phyloP scores from a whole-genome alignment of 2,113 vertebrate genomes.

The Narcine bancroftii region DNA sequence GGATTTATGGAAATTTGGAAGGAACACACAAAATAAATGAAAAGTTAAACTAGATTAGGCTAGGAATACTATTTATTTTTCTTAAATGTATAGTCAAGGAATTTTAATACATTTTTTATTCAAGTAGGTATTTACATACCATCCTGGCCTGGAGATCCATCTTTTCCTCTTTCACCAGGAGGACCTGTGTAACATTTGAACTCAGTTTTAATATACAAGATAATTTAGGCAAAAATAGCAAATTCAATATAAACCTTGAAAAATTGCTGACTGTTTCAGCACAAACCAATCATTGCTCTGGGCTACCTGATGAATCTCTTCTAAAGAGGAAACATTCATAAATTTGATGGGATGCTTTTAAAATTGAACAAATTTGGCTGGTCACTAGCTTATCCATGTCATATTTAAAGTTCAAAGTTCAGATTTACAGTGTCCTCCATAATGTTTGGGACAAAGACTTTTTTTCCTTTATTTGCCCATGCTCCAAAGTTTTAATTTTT shows the following conservation, averaged over 20 bases:
- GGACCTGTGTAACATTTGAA: constrained; percentile 51
- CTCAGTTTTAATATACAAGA: background rate
- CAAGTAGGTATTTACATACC: constrained; percentile 47
- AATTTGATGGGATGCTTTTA: background rate
- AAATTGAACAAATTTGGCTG: background rate
- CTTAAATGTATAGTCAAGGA: background rate
- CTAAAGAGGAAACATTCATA: background rate
- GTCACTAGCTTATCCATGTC: no score
- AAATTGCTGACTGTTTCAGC: background rate
- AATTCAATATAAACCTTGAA: background rate
- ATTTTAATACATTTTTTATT: background rate
- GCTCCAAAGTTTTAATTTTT: no score
- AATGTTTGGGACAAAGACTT: no score
- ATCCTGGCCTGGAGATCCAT: constrained; percentile 57
- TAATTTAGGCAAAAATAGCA: background rate
- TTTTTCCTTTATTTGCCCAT: no score
- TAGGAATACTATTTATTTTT: background rate
- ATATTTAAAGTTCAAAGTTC: no score
- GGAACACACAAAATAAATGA: background rate
- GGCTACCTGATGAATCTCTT: background rate
- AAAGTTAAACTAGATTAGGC: constrained; percentile 6
- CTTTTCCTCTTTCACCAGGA: constrained; percentile 58
- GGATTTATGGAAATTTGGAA: background rate
- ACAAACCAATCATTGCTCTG: background rate
- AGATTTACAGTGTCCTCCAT: no score